Evolutionary conservation across 2,888 invertebrate species (phyloP).

Genomic region (Agrenia bidenticulata): DNA sequence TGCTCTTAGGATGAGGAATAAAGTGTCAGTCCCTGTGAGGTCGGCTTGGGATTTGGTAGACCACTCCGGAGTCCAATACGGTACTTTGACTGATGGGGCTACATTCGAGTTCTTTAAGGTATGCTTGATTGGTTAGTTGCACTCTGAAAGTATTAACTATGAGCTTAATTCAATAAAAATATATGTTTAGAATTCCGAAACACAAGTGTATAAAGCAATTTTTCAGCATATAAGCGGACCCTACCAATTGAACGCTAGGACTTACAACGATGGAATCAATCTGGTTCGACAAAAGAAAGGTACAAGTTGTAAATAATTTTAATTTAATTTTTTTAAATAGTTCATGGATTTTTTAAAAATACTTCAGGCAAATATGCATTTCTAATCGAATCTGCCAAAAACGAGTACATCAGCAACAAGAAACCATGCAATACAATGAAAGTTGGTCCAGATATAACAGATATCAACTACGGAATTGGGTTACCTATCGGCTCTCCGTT

Average conservation of each 20-base stretch:
- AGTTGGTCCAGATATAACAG: slow-evolving; percentile 79
- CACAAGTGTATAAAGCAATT: slow-evolving; percentile 83
- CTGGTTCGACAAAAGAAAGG: slow-evolving; percentile 76
- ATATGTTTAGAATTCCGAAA: slow-evolving; percentile 71
- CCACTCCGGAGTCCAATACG: slow-evolving; percentile 90
- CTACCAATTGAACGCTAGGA: slow-evolving; percentile 76
- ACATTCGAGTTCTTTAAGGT: slow-evolving; percentile 86
- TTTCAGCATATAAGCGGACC: slow-evolving; percentile 89
- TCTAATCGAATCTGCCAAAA: slow-evolving; percentile 67
- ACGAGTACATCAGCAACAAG: slow-evolving; percentile 80
- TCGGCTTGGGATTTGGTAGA: slow-evolving; percentile 67
- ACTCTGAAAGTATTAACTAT: background rate
- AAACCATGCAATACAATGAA: slow-evolving; percentile 94
- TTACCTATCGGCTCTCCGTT: slow-evolving; percentile 87
- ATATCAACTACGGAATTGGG: slow-evolving; percentile 92
- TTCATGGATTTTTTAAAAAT: background rate
- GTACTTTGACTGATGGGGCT: slow-evolving; percentile 74
- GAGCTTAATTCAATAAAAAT: background rate
- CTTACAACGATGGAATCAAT: slow-evolving; percentile 77
- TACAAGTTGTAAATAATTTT: slow-evolving; percentile 19
- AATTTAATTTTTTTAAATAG: slow-evolving; percentile 14
- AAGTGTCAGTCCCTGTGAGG: slow-evolving; percentile 69
- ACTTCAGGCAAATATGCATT: slow-evolving; percentile 66
- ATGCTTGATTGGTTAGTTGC: no score
- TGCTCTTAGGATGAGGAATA: slow-evolving; percentile 94